These are phyloP conservation scores for Mesocricetus auratus DNA, from an alignment of 2,113 vertebrate genomes.

Conservation along the genomic window DNA sequence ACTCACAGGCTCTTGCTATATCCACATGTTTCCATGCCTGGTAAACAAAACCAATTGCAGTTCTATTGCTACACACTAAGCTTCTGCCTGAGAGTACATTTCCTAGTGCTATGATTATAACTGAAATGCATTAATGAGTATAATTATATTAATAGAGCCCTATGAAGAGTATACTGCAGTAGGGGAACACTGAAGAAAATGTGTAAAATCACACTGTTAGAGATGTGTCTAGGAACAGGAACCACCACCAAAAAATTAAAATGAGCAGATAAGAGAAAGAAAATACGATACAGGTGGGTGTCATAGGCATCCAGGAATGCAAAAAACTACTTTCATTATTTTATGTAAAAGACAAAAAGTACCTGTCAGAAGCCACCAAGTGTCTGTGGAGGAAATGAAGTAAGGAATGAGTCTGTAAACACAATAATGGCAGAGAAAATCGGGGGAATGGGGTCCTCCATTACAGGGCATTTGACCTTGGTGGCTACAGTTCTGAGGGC, in stretches of 20 bases:
- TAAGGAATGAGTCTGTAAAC: not conserved
- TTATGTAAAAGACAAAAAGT: not conserved
- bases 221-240: not conserved
- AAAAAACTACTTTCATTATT: not conserved
- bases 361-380: not conserved
- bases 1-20: too few species aligned
- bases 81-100: not conserved
- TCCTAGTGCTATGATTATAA: not conserved
- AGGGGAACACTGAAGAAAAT: not conserved
- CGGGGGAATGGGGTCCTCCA: too few species aligned
- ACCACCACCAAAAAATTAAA: not conserved
- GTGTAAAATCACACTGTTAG: not conserved
- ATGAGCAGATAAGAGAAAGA: not conserved
- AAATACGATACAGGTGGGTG: rapidly evolving
- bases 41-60: not conserved
- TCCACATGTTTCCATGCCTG: not conserved
- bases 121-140: not conserved
- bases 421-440: rapidly evolving
- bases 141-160: not conserved
- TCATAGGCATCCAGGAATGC: not conserved
- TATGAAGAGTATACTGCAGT: not conserved
- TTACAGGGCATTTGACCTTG: rapidly evolving
- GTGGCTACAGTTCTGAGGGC: rapidly evolving
- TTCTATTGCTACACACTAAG: not conserved
- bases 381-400: not conserved